Conservation (phyloP, 2,113 vertebrate genomes). For the Percina caprodes region DNA sequence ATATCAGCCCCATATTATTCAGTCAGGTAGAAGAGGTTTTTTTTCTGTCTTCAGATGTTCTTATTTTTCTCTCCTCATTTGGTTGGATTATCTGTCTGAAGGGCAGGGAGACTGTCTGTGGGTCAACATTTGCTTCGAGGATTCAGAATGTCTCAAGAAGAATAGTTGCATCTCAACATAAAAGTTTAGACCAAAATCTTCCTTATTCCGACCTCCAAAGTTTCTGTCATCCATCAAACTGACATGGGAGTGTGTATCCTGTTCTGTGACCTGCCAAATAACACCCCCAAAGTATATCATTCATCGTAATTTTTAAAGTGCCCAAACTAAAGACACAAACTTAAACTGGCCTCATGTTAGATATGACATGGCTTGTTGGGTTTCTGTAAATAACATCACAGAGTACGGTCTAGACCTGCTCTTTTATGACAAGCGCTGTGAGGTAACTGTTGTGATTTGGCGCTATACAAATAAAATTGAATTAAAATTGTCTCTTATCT, state of each 20-base stretch:
- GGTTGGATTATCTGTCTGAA: neutral
- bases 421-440: too few relatives aligned
- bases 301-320: neutral
- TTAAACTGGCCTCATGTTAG: too few relatives aligned
- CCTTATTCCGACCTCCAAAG: neutral
- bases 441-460: too few relatives aligned
- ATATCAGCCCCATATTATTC: neutral
- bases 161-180: neutral
- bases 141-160: neutral
- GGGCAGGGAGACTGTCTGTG: neutral
- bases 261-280: conserved; percentile 8
- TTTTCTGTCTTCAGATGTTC: neutral
- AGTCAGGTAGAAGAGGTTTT: neutral
- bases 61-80: neutral
- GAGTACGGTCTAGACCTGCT: too few relatives aligned
- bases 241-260: neutral
- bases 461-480: too few relatives aligned
- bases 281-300: neutral
- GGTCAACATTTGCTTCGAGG: neutral
- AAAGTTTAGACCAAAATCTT: neutral
- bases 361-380: too few relatives aligned
- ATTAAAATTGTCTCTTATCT: too few relatives aligned
- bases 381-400: too few relatives aligned
- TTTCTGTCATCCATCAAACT: neutral
- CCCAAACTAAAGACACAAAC: neutral